Base-by-base conservation (phyloP, 1,140 invertebrate genomes). In the Drosophila triauraria region DNA sequence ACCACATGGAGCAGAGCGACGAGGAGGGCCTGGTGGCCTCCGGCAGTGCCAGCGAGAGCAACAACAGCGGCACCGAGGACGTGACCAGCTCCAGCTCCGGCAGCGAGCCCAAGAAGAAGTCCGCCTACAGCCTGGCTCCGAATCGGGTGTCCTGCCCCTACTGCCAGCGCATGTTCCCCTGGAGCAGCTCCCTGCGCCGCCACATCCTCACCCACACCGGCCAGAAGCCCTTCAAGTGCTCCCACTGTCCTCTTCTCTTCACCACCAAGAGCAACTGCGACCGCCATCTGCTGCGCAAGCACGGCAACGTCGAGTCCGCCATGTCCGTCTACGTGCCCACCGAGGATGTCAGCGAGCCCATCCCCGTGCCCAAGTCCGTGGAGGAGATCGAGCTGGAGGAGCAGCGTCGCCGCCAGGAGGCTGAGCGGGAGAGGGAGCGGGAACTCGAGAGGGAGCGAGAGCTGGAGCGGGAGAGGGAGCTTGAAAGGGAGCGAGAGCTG, bases 181-280 rank as follows among this genome's bases (percentile, higher is more conserved):
- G 98, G 98, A 97, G 97, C 4, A 98, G 97, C 13, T 99, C 98
- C 0, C 94, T 99, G 12, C 95, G 98, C 4, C 94, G 98, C 4
- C 98, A 99, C 92, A 97, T 99, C 27, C 94, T 98, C 0, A 99
- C 98, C 0, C 98, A 99, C 85, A 99, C 97, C 5, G 98, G 98
- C 5, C 98, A 99, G 91, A 99, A 99, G 88, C 98, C 98, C 0
- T 99, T 96, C 93, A 97, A 98, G 91, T 99, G 98, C 93, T 96
- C 96, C 2, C 96, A 97, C 76, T 99, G 98, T 91, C 96, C 96
- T 0, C 94, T 99, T 1, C 95, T 98, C 0, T 99, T 99, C 93
- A 99, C 98, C 4, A 99, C 98, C 0, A 99, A 99, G 88, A 98
- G 97, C 2, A 99, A 99, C 92, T 98, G 98, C 92, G 98, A 99